Base-by-base conservation (phyloP, 2,888 invertebrate species). In the Tridacna crocea region DNA sequence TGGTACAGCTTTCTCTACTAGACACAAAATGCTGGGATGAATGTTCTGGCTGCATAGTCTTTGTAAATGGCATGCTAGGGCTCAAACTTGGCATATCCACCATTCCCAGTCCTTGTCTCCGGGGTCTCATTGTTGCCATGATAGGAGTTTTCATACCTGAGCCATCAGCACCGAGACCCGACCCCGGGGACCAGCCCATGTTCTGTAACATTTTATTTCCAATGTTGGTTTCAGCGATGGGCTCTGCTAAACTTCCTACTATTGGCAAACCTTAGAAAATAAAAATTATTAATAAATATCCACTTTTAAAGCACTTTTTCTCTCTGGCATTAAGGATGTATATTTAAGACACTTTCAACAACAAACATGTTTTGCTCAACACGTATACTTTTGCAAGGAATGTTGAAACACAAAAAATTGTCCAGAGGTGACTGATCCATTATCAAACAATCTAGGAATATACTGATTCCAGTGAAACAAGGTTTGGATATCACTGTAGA, bases 171-270 rank as follows among this genome's bases (percentile, higher is more conserved):
- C 93, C 93, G 47, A 93, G 88, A 19, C 93, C 93, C 13, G 88
- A 83, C 15, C 93, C 93, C 4, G 93, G 93, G 36, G 88, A 87
- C 94, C 93, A 94, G 65, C 93, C 93, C 93, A 94, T 93, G 74
- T 73, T 89, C 85, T 92, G 92, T 47, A 94, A 84, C 91, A 94
- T 91, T 66, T 88, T 88, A 83, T 90, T 93, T 11, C 93, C 94
- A 68, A 93, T 88, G 84, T 93, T 93, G 63, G 83, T 77, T 46
- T 93, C 93, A 22, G 93, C 90, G 47, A 94, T 92, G 11, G 92
- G 93, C 4, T 89, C 88, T 15, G 92, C 88, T 46, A 85, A 77
- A 51, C 48, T 51, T 11, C 22, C 70, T 15, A 70, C 26, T 0
- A 68, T n/a, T 11, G 47, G 65, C 47, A 75, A 75, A 12, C 85